Conservation (phyloP, 2,113 vertebrate species). For the Calypte anna region DNA sequence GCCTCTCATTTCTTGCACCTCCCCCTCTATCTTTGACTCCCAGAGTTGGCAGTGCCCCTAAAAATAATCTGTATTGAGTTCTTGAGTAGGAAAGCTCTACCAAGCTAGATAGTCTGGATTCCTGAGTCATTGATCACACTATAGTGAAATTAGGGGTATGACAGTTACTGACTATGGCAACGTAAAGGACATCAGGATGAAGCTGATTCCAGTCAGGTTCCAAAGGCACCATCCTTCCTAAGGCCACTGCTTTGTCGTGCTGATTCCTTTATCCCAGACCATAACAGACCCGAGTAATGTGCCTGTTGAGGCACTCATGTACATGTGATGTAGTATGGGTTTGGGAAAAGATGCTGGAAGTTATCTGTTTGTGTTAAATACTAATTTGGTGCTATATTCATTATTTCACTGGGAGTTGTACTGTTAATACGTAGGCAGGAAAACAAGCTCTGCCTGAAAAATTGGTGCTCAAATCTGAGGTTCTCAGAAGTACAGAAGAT, state of each 20-base stretch:
- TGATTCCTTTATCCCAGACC: background rate
- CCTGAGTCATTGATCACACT: background rate
- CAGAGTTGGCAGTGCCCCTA: conserved; percentile 26
- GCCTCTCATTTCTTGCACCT: conserved; percentile 45
- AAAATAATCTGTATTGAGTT: conserved; percentile 21
- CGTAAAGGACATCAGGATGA: background rate
- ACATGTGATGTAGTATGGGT: background rate
- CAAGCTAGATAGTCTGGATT: background rate
- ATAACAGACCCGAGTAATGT: background rate
- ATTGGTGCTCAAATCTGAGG: background rate
- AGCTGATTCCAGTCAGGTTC: background rate
- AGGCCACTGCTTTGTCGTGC: fast-evolving
- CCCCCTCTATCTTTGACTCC: conserved; percentile 34
- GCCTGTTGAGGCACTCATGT: background rate
- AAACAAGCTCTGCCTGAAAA: background rate
- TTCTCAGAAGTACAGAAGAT: background rate
- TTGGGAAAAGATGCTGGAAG: background rate
- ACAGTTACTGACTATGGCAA: background rate
- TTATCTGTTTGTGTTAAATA: background rate
- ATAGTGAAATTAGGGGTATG: background rate
- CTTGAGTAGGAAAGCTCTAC: background rate
- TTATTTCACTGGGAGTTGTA: background rate
- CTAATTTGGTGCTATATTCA: fast-evolving
- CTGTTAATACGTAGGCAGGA: background rate
- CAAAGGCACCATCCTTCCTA: background rate